phyloP scores from a whole-genome alignment of 2,113 vertebrate genomes.

The Meles meles region DNA sequence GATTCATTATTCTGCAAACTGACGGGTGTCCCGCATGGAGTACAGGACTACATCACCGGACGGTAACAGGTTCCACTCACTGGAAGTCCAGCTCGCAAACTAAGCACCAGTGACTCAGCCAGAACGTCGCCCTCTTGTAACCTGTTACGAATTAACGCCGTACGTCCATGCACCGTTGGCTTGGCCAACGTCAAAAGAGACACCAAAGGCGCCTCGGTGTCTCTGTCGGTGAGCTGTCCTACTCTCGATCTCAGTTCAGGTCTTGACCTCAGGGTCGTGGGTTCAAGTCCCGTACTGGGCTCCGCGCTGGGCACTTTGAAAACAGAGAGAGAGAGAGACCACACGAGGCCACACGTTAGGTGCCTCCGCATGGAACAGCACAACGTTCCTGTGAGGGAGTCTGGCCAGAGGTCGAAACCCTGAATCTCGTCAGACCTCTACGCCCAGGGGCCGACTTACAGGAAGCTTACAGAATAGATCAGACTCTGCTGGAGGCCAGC shows the following conservation, averaged over 20 bases:
- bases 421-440: background rate
- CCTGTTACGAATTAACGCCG: rapidly evolving
- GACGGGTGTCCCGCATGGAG: too few species aligned
- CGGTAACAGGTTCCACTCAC: rapidly evolving
- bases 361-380: rapidly evolving
- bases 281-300: background rate
- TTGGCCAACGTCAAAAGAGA: background rate
- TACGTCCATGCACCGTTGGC: rapidly evolving
- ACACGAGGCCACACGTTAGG: rapidly evolving
- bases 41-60: rapidly evolving
- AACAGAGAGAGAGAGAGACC: background rate
- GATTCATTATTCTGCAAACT: background rate
- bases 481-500: rapidly evolving
- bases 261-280: background rate
- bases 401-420: background rate
- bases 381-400: rapidly evolving
- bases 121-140: rapidly evolving
- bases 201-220: too few species aligned
- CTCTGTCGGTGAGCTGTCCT: too few species aligned
- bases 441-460: background rate
- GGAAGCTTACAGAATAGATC: background rate
- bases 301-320: background rate
- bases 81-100: rapidly evolving
- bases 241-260: background rate
- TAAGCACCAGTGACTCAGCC: background rate